Conservation (phyloP, 2,888 invertebrate species). For the Agonopterix heracliana region DNA sequence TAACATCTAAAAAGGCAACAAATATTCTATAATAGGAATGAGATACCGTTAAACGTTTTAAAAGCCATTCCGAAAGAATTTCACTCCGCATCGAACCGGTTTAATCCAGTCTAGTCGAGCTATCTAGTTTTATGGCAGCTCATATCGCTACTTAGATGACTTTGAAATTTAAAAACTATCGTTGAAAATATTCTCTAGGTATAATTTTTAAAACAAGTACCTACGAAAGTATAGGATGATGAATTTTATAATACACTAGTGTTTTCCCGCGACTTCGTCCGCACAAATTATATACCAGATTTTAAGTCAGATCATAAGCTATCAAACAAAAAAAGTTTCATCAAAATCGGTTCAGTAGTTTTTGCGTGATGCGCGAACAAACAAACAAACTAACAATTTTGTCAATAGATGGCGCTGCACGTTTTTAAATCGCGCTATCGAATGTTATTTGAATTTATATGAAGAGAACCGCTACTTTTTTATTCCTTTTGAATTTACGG, state of each 20-base stretch:
- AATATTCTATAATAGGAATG: neutral
- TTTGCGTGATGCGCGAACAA: no score
- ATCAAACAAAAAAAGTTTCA: no score
- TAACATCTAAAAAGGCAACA: neutral
- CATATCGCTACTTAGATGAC: neutral
- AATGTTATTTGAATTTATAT: no score
- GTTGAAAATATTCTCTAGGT: neutral
- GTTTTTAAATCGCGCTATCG: no score
- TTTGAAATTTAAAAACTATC: neutral
- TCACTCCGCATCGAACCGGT: neutral
- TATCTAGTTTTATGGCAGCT: slow-evolving; percentile 6
- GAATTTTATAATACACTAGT: neutral
- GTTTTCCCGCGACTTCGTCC: neutral
- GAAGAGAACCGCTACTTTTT: no score
- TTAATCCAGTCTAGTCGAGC: slow-evolving; percentile 5
- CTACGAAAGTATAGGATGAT: neutral
- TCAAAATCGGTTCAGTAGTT: no score
- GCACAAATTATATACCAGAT: no score
- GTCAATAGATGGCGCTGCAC: no score
- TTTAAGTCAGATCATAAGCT: no score
- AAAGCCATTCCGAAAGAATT: slow-evolving; percentile 2
- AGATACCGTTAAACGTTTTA: slow-evolving; percentile 3
- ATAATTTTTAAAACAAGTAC: neutral
- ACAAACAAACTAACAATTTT: no score
- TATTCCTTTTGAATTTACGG: no score